Percentiles rank a stretch among this genome's conserved stretches.
These are phyloP conservation scores for Dasypogon diadema DNA, from an alignment of 2,888 invertebrate species.

Conservation along the genomic window DNA sequence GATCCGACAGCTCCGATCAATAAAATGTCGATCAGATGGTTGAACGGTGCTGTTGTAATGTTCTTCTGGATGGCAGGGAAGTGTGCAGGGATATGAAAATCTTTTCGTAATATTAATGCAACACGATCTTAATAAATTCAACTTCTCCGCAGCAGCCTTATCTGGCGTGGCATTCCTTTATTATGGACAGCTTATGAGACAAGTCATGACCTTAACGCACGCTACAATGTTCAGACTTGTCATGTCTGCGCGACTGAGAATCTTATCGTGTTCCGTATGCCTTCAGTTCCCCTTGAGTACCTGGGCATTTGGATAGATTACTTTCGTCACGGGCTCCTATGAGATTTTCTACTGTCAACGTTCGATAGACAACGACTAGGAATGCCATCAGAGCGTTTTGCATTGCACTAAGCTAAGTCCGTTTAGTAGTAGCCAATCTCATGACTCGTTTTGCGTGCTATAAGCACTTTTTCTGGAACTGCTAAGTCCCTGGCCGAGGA, in stretches of 20 bases:
- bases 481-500: background rate
- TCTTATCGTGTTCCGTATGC: constrained; percentile 24
- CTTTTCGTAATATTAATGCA: constrained; percentile 28
- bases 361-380: constrained; percentile 5
- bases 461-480: constrained; percentile 1
- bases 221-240: constrained; percentile 33
- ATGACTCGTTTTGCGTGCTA: constrained; percentile 7
- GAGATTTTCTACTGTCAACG: constrained; percentile 29
- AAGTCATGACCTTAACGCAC: constrained; percentile 42
- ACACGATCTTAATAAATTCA: constrained; percentile 41
- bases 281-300: constrained; percentile 4
- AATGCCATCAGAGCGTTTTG: constrained; percentile 11
- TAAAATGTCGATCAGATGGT: constrained; percentile 41
- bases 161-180: constrained; percentile 12
- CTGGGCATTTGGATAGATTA: background rate
- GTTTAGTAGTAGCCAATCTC: constrained; percentile 3
- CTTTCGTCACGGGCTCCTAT: constrained; percentile 8
- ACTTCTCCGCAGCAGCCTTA: constrained; percentile 6
- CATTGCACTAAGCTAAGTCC: background rate
- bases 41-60: constrained; percentile 13
- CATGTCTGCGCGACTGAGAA: constrained; percentile 20
- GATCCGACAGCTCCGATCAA: constrained; percentile 37
- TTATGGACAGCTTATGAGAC: constrained; percentile 29
- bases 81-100: constrained; percentile 3
- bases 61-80: constrained; percentile 9